Evolutionary conservation across 2,888 invertebrate genomes (phyloP).

Genomic region (Noctuana brunneofusca): DNA sequence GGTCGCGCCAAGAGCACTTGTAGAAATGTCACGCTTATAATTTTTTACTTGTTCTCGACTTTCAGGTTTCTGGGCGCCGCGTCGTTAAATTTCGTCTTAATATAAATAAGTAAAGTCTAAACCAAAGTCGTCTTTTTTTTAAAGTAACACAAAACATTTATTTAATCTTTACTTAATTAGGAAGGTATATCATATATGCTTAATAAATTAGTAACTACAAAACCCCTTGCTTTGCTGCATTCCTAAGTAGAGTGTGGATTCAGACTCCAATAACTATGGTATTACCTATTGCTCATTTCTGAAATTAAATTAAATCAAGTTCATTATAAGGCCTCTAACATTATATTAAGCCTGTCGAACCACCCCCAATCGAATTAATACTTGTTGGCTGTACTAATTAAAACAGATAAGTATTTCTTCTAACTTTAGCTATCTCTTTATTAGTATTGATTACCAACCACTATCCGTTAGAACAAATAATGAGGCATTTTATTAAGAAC

Average conservation of each 20-base stretch:
- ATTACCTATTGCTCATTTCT: too few species aligned
- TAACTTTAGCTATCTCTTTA: background rate
- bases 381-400: background rate
- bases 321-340: too few species aligned
- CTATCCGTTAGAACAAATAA: conserved; percentile 6
- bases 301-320: too few species aligned
- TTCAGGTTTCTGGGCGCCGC: background rate
- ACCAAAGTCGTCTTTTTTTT: background rate
- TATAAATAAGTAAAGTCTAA: background rate
- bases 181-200: too few species aligned
- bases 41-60: conserved; percentile 1
- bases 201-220: too few species aligned
- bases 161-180: too few species aligned
- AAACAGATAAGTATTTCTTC: background rate
- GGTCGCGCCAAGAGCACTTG: conserved; percentile 17
- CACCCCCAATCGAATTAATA: background rate
- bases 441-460: conserved; percentile 5
- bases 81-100: background rate
- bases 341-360: background rate
- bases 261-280: too few species aligned
- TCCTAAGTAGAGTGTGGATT: too few species aligned
- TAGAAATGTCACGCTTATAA: conserved; percentile 13
- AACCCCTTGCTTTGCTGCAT: too few species aligned
- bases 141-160: too few species aligned
- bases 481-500: conserved; percentile 13